Percentiles rank a stretch among this genome's conserved stretches.
Evolutionary conservation across 1,140 invertebrate genomes (phyloP).

Genomic region (Tetraneura akinire): DNA sequence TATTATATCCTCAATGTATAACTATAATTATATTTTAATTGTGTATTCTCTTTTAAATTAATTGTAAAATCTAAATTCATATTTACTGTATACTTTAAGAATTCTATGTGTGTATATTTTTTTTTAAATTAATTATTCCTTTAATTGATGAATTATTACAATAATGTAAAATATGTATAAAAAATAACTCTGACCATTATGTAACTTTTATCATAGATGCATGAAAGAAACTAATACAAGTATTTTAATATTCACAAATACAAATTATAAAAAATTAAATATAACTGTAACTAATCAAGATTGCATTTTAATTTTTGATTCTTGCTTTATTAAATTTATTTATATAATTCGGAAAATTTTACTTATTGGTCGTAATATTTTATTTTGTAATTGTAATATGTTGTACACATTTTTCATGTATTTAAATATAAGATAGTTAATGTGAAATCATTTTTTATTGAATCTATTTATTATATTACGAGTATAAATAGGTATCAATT

Average conservation of each 20-base stretch:
- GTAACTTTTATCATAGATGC: too few relatives aligned
- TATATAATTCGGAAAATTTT: too few relatives aligned
- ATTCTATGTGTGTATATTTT: background rate
- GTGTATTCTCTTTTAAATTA: background rate
- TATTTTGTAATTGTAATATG: background rate
- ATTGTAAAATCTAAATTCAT: background rate
- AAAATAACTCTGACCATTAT: too few relatives aligned
- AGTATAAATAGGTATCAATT: too few relatives aligned
- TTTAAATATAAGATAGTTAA: slow-evolving; percentile 23
- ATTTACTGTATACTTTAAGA: background rate
- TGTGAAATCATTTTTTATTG: background rate
- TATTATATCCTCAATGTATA: too few relatives aligned
- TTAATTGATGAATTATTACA: background rate
- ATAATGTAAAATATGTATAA: background rate
- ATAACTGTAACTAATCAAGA: too few relatives aligned
- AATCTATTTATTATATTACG: background rate
- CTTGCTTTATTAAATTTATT: too few relatives aligned
- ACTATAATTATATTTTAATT: background rate
- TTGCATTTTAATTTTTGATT: too few relatives aligned
- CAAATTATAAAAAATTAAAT: too few relatives aligned
- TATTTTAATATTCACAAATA: too few relatives aligned
- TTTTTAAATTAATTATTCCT: background rate
- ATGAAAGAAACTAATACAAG: too few relatives aligned
- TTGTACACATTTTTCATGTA: slow-evolving; percentile 17
- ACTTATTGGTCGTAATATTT: too few relatives aligned